Conservation (phyloP, 1,140 invertebrate species). For the Ptiloglossa arizonensis region DNA sequence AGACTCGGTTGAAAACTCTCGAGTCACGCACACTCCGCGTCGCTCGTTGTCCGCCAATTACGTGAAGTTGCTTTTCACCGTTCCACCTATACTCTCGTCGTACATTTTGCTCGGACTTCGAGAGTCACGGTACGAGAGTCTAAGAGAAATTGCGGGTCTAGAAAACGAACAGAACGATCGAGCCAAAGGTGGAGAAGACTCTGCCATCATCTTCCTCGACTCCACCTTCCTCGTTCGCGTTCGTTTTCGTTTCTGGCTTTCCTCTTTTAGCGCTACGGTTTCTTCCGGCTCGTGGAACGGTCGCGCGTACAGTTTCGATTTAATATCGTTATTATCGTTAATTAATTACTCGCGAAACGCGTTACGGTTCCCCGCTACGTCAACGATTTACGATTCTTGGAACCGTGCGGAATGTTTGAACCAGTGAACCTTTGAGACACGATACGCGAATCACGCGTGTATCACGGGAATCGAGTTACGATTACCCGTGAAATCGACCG, state of each 20-base stretch:
- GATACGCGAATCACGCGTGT: too few species aligned
- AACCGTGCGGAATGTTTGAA: too few species aligned
- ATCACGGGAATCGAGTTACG: too few species aligned
- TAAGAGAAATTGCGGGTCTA: constrained; percentile 48
- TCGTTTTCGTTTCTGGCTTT: not conserved
- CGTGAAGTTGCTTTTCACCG: constrained; percentile 46
- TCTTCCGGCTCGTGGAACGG: not conserved
- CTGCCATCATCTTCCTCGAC: constrained; percentile 14
- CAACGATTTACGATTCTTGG: too few species aligned
- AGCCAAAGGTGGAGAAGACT: constrained; percentile 17
- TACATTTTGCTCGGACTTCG: constrained; percentile 19
- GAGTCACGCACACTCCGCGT: constrained; percentile 56
- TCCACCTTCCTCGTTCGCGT: constrained; percentile 1
- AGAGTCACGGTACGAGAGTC: constrained; percentile 46
- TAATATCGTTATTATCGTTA: not conserved
- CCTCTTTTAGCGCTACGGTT: not conserved
- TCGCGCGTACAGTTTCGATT: too few species aligned
- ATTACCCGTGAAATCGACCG: too few species aligned
- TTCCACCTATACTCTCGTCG: constrained; percentile 36
- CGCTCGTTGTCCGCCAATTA: constrained; percentile 55
- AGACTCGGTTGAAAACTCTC: constrained; percentile 54
- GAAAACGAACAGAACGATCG: constrained; percentile 14
- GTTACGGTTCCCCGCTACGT: too few species aligned
- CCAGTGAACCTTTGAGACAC: too few species aligned
- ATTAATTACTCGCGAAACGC: too few species aligned